phyloP scores from a whole-genome alignment of 2,888 invertebrate species.

The Ypsolopha sequella region DNA sequence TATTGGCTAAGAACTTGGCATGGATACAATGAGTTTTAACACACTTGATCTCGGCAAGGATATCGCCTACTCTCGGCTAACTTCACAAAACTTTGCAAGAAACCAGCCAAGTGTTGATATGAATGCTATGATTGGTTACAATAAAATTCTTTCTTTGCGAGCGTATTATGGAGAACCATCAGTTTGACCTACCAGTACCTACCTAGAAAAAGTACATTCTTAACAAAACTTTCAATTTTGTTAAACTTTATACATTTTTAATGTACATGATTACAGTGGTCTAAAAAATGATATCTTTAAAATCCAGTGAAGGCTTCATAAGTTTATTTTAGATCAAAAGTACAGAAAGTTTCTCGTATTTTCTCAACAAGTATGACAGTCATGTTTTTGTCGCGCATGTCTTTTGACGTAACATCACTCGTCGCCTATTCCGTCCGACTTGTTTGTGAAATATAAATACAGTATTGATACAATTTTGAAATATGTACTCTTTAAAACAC shows the following conservation, averaged over 20 bases:
- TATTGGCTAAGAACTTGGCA: constrained; percentile 14
- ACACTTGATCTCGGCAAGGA: constrained; percentile 19
- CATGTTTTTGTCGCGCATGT: constrained; percentile 27
- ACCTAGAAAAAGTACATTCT: too few relatives aligned
- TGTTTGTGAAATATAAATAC: too few relatives aligned
- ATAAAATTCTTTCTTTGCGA: constrained; percentile 33
- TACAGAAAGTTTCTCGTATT: neutral
- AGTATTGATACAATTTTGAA: too few relatives aligned
- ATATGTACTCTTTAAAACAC: too few relatives aligned
- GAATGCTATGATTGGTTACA: constrained; percentile 50
- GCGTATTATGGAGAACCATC: too few relatives aligned
- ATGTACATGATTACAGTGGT: too few relatives aligned
- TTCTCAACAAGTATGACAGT: constrained; percentile 7
- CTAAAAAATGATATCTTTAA: too few relatives aligned
- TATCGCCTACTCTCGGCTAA: constrained; percentile 21
- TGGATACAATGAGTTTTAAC: constrained; percentile 17
- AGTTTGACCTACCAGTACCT: too few relatives aligned
- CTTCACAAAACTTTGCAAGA: constrained; percentile 13
- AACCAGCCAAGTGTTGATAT: constrained; percentile 39
- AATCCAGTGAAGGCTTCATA: constrained; percentile 1
- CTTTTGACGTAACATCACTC: constrained; percentile 37
- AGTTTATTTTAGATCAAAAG: neutral
- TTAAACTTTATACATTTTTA: too few relatives aligned
- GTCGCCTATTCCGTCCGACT: constrained; percentile 4
- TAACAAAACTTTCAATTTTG: too few relatives aligned